phyloP scores from a whole-genome alignment of 2,113 vertebrate genomes.

The Cheilinus undulatus region DNA sequence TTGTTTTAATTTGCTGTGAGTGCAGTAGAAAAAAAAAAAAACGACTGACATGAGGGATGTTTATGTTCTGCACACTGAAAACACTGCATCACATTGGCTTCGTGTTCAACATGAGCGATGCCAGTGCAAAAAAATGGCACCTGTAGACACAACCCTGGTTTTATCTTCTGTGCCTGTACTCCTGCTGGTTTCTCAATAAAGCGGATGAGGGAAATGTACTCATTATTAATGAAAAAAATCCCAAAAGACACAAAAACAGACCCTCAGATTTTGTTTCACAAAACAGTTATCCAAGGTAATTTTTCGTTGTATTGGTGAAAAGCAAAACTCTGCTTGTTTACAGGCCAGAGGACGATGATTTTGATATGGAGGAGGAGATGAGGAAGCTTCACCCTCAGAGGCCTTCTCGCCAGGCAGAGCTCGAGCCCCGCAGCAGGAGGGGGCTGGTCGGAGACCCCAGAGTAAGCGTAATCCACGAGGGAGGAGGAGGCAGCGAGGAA shows the following conservation, averaged over 20 bases:
- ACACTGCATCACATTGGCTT: too few species aligned
- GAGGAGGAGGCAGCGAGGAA: constrained; percentile 77
- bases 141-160: too few species aligned
- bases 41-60: too few species aligned
- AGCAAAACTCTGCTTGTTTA: not conserved
- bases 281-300: not conserved
- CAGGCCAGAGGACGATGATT: constrained; percentile 94
- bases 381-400: constrained; percentile 71
- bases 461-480: constrained; percentile 85
- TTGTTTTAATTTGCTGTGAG: too few species aligned
- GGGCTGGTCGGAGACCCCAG: constrained; percentile 83
- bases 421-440: constrained; percentile 78
- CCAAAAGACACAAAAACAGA: too few species aligned
- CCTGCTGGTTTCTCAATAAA: not conserved
- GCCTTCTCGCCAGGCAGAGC: constrained; percentile 5
- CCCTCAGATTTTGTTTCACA: not conserved
- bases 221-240: too few species aligned
- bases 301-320: not conserved
- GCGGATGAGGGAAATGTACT: too few species aligned
- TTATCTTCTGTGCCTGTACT: too few species aligned
- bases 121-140: too few species aligned
- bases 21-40: too few species aligned
- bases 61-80: too few species aligned
- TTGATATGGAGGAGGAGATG: constrained; percentile 90
- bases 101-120: too few species aligned